Conservation (phyloP, 2,113 vertebrate species). For the Phodopus roborovskii region DNA sequence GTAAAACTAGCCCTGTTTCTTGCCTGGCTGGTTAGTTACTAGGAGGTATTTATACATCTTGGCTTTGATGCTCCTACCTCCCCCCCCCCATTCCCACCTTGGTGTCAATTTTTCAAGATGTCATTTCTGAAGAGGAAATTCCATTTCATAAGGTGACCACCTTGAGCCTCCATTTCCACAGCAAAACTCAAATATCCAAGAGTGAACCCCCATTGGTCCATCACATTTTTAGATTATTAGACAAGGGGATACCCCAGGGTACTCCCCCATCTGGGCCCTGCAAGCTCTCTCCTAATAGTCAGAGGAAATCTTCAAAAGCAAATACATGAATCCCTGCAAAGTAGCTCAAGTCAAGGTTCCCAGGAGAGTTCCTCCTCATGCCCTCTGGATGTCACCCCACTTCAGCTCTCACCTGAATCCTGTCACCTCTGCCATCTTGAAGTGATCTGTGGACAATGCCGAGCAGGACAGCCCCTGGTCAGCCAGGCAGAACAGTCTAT, state of each 20-base stretch:
- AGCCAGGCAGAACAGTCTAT: constrained; percentile 93
- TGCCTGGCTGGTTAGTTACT: too few species aligned
- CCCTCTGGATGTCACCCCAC: constrained; percentile 80
- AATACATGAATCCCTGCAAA: neutral
- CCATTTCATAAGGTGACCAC: neutral
- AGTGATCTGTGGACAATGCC: constrained; percentile 91
- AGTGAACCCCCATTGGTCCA: neutral
- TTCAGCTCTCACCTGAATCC: constrained; percentile 90
- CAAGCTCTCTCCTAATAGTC: too few species aligned
- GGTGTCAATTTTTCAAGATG: neutral
- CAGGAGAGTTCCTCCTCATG: constrained; percentile 76
- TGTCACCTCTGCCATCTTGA: constrained; percentile 89
- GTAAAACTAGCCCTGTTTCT: neutral
- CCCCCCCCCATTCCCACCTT: neutral
- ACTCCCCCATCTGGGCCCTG: neutral
- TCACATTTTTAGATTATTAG: neutral
- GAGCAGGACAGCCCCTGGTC: constrained; percentile 87
- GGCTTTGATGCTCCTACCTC: neutral
- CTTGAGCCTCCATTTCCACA: neutral
- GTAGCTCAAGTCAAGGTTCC: constrained; percentile 69
- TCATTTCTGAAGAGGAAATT: neutral
- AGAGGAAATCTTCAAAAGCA: neutral
- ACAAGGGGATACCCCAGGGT: neutral
- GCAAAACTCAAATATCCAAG: neutral
- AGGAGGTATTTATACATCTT: neutral